Evolutionary conservation across 2,113 vertebrate species (phyloP).

Genomic region (Tetraodon nigroviridis): DNA sequence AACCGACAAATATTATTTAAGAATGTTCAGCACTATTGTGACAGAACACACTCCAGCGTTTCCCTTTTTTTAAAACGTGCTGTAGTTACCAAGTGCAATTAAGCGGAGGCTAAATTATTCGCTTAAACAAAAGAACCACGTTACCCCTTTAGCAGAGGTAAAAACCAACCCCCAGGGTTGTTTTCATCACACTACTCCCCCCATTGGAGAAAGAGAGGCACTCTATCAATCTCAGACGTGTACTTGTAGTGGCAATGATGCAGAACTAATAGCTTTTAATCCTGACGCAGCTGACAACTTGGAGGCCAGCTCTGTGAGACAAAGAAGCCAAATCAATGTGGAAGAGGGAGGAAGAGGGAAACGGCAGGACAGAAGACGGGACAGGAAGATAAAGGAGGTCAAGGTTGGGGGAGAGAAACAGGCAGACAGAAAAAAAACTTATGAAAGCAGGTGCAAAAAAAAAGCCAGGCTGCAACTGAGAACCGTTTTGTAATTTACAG

Average conservation of each 20-base stretch:
- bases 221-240: constrained; percentile 73
- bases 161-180: constrained; percentile 40
- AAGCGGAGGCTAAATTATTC: too few relatives aligned
- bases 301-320: constrained; percentile 67
- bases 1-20: too few relatives aligned
- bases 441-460: neutral
- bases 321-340: constrained; percentile 65
- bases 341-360: constrained; percentile 10
- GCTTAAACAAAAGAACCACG: constrained; percentile 17
- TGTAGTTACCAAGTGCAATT: too few relatives aligned
- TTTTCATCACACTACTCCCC: constrained; percentile 52
- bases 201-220: constrained; percentile 59
- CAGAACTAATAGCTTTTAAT: constrained; percentile 81
- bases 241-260: constrained; percentile 77
- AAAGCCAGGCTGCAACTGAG: neutral
- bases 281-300: constrained; percentile 76
- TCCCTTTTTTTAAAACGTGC: too few relatives aligned
- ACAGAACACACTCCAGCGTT: too few relatives aligned
- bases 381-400: too few relatives aligned
- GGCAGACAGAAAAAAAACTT: neutral
- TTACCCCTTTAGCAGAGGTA: neutral
- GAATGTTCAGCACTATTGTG: too few relatives aligned
- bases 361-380: neutral
- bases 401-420: neutral
- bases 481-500: neutral